Base-by-base conservation (phyloP, 92 coral and sea anemone species). In the Phenganax marumi region DNA sequence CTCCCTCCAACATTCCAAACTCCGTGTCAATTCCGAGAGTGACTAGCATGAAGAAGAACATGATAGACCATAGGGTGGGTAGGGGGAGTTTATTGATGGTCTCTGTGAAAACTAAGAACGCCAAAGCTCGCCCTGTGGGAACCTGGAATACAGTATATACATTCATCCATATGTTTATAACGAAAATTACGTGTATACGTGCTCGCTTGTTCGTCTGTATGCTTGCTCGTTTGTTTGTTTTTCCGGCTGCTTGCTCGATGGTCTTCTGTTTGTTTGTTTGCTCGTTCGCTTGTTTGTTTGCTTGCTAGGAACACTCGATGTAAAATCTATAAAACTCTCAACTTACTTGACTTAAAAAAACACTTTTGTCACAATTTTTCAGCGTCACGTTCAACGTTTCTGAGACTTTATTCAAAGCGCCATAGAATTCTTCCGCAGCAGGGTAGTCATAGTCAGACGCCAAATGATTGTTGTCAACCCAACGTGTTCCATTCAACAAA, bases 1-100 rank as follows among this genome's bases (percentile, higher is more conserved):
- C 98, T 11, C 98, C 98, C 81, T 94, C 98, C 81, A 94, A 24
- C 98, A 94, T 94, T 19, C 98, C 98, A 76, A 94, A 94, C 90
- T 94, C 97, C 10, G 98, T 94, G 43, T 94, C 98, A 55, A 94
- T 90, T 0, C 98, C 98, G 10, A 94, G 87, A 8, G 88, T 87
- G 46, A 94, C 90, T 3, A 94, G 83, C 98, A 94, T 94, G 8
- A 94, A 89, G 81, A 94, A 94, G 69, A 94, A 94, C 98, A 94
- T 94, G 50, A 92, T 93, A 7, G 98, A 89, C 98, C 98, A 94
- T 17, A 94, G 47, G 1, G 97, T 87, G 16, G 98, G 91, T 9
- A 88, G 84, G 0, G 97, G 98, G 90, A 94, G 91, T 86, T 92
- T 94, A 88, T 93, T 92, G 47, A 94, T 90, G 58, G 92, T 92